Evolutionary conservation across 2,797 vertebrate genomes (phyloP), one percentile per base, ranked within the genome.

Genomic region (Pagetopsis macropterus): DNA sequence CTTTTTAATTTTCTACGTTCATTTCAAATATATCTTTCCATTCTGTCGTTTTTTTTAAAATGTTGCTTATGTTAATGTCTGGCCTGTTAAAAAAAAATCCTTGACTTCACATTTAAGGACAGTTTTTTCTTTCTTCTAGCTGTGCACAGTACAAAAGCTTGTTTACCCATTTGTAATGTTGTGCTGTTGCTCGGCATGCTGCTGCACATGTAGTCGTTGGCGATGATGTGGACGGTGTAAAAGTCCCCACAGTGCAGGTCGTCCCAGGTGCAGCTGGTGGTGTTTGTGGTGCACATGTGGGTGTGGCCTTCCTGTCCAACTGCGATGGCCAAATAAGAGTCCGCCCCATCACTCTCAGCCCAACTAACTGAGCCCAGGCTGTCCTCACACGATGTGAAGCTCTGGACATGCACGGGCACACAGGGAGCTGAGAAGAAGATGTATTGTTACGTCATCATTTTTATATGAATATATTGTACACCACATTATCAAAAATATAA

Each of bases 221-320:
- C 93, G 0, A 92, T 17, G 8, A 95, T 84, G 0, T 86, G 83
- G 13, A 94, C 48, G 0, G 72, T 88, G 81, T 96, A 96, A 3
- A 21, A 14, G 55, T 95, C 90, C 3, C 95, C 93, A 8, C 95
- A 96, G 64, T 89, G 84, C 72, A 96, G 82, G 64, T 94, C 79
- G 1, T 80, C 54, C 89, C 92, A 95, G 54, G 77, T 85, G 81
- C 94, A 95, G 40, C 0, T 67, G 57, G 91, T 92, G 56, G 62
- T 72, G 62, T 88, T 90, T 21, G 93, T 87, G 71, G 56, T 75
- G 70, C 93, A 95, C 17, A 70, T 31, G 57, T 91, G 87, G 14
- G 69, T 78, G 43, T 87, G 86, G 60, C 63, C 78, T 3, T 93
- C 86, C 12, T 40, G 52, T 40, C 88, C 93, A 44, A 83, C 43